These are phyloP conservation scores for Drosophila kikkawai DNA, from an alignment of 1,140 invertebrate species.

Conservation along the genomic window DNA sequence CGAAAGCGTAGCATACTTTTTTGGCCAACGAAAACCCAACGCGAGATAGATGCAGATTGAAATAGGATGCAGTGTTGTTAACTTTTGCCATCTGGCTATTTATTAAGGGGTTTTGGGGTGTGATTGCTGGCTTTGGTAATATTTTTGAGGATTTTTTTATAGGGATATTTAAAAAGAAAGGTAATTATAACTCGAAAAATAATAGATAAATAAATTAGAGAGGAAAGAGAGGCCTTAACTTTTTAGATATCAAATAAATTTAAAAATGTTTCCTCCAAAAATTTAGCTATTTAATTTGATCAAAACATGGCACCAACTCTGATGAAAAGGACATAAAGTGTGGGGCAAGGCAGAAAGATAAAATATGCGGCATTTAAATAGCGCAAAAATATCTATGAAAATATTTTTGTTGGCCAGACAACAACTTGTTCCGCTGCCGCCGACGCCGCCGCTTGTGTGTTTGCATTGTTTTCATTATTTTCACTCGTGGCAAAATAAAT, in stretches of 20 bases:
- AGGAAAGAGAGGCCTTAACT: not conserved
- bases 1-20: constrained; percentile 60
- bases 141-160: not conserved
- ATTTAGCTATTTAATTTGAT: not conserved
- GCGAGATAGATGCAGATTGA: constrained; percentile 11
- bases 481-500: constrained; percentile 49
- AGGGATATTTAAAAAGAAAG: not conserved
- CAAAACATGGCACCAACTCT: constrained; percentile 5
- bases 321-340: not conserved
- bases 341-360: constrained; percentile 5
- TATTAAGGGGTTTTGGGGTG: not conserved
- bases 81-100: constrained; percentile 13
- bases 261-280: not conserved
- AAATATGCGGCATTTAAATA: constrained; percentile 58
- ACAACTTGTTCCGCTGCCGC: constrained; percentile 14
- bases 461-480: constrained; percentile 52
- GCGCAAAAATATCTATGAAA: constrained; percentile 55
- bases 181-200: not conserved
- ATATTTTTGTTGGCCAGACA: constrained; percentile 52
- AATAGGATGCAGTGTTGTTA: constrained; percentile 26
- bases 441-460: not conserved
- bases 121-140: not conserved
- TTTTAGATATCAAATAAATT: too few relatives aligned
- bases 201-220: not conserved
- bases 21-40: constrained; percentile 8